Evolutionary conservation across 2,888 invertebrate genomes (phyloP).

Genomic region (Acrobasis suavella): DNA sequence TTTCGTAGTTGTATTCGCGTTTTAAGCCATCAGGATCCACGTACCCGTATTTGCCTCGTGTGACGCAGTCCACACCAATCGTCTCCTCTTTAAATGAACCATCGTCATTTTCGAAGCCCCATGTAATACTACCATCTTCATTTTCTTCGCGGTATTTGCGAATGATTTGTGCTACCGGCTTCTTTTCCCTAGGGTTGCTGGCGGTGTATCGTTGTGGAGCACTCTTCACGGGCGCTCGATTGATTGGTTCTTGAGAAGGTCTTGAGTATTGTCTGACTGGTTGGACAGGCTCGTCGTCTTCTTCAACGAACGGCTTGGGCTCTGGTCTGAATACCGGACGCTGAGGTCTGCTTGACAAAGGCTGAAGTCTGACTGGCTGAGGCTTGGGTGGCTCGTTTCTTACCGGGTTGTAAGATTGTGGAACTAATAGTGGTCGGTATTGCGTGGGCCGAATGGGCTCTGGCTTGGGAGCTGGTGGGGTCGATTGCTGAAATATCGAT

Average conservation of each 20-base stretch:
- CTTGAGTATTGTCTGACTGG: slow-evolving; percentile 72
- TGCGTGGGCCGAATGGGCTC: slow-evolving; percentile 74
- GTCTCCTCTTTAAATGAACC: slow-evolving; percentile 93
- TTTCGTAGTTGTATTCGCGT: slow-evolving; percentile 91
- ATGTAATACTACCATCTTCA: slow-evolving; percentile 90
- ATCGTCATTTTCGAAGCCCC: slow-evolving; percentile 95
- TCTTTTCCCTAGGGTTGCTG: slow-evolving; percentile 77
- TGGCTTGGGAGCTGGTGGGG: slow-evolving; percentile 58
- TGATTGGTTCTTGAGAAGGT: slow-evolving; percentile 63
- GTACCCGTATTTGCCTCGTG: slow-evolving; percentile 91
- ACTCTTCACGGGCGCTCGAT: slow-evolving; percentile 61
- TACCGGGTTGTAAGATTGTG: slow-evolving; percentile 66
- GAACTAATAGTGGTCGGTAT: slow-evolving; percentile 65
- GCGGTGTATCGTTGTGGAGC: slow-evolving; percentile 66
- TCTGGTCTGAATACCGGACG: slow-evolving; percentile 79
- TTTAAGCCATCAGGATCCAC: slow-evolving; percentile 91
- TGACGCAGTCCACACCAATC: slow-evolving; percentile 89
- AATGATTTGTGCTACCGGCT: slow-evolving; percentile 87
- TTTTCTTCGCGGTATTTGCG: slow-evolving; percentile 90
- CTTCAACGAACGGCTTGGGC: slow-evolving; percentile 71
- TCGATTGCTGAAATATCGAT: slow-evolving; percentile 68
- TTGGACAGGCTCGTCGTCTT: slow-evolving; percentile 70
- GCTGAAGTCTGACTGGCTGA: slow-evolving; percentile 72
- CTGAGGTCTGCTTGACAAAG: slow-evolving; percentile 74
- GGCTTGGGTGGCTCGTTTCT: slow-evolving; percentile 69